Conservation (phyloP, 2,113 vertebrate genomes). For the Percina caprodes region DNA sequence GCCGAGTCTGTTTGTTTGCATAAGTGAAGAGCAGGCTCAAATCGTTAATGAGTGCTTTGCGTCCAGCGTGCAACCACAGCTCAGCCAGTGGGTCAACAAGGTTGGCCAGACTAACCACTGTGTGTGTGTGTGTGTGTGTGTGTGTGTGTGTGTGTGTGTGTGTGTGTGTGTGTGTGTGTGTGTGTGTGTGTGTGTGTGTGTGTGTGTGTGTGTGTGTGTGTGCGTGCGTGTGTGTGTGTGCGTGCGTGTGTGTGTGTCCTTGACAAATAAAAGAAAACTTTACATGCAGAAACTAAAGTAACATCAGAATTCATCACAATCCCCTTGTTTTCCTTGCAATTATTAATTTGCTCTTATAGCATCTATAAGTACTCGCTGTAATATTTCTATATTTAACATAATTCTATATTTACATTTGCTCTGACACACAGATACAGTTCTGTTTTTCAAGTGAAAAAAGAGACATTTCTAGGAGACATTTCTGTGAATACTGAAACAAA, state of each 20-base stretch:
- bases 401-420: constrained; percentile 53
- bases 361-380: constrained; percentile 29
- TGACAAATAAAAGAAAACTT: constrained; percentile 29
- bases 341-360: constrained; percentile 49
- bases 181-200: constrained; percentile 32
- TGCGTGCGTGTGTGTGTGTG: constrained; percentile 34
- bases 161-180: constrained; percentile 32
- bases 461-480: constrained; percentile 47
- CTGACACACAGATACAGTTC: constrained; percentile 46
- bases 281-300: constrained; percentile 10
- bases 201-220: constrained; percentile 43
- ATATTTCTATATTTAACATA: constrained; percentile 68
- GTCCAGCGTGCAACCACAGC: constrained; percentile 82
- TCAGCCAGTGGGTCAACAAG: constrained; percentile 82
- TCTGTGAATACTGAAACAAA: constrained; percentile 62
- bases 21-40: constrained; percentile 80
- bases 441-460: constrained; percentile 53
- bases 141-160: constrained; percentile 47
- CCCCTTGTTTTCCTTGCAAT: constrained; percentile 10
- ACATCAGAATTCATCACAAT: constrained; percentile 33
- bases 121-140: constrained; percentile 39
- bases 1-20: constrained; percentile 80
- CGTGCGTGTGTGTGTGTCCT: constrained; percentile 30
- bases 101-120: constrained; percentile 78
- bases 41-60: constrained; percentile 83